Conservation (phyloP, 1,140 invertebrate species). For the Drosophila littoralis region DNA sequence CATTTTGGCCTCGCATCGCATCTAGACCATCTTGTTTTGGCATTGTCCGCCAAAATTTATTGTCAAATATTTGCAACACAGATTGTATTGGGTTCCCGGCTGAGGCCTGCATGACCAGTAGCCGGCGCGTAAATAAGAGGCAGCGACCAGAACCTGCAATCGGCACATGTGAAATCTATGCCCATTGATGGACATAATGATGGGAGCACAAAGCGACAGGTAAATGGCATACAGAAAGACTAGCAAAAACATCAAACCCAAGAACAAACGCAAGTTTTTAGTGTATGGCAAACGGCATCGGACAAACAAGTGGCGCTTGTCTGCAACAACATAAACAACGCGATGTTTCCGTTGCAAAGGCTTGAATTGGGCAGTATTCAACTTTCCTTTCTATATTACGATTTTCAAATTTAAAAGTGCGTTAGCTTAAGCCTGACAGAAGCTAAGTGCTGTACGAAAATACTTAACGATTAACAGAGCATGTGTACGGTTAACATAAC, state of each 20-base stretch:
- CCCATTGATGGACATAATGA: too few species aligned
- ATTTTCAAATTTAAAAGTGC: conserved; percentile 36
- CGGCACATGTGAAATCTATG: too few species aligned
- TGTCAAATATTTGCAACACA: too few species aligned
- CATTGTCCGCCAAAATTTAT: too few species aligned
- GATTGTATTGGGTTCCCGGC: too few species aligned
- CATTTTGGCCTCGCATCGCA: too few species aligned
- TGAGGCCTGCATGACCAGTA: too few species aligned
- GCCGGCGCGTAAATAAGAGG: too few species aligned
- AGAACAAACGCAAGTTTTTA: conserved; percentile 42
- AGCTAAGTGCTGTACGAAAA: conserved; percentile 24
- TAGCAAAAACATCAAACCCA: conserved; percentile 19
- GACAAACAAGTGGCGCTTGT: conserved; percentile 66
- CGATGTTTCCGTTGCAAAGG: conserved; percentile 1
- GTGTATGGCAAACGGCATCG: conserved; percentile 7
- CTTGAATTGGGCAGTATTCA: conserved; percentile 38
- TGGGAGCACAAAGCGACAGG: conserved; percentile 64
- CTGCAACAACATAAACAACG: conserved; percentile 22
- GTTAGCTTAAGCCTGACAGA: conserved; percentile 3
- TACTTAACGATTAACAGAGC: conserved; percentile 10
- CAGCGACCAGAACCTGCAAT: too few species aligned
- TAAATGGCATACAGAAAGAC: conserved; percentile 47
- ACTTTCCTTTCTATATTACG: conserved; percentile 13
- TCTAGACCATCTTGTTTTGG: too few species aligned
- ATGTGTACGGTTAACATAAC: conserved; percentile 1